Base-by-base conservation (phyloP, 2,113 vertebrate genomes). In the Scopus umbretta region DNA sequence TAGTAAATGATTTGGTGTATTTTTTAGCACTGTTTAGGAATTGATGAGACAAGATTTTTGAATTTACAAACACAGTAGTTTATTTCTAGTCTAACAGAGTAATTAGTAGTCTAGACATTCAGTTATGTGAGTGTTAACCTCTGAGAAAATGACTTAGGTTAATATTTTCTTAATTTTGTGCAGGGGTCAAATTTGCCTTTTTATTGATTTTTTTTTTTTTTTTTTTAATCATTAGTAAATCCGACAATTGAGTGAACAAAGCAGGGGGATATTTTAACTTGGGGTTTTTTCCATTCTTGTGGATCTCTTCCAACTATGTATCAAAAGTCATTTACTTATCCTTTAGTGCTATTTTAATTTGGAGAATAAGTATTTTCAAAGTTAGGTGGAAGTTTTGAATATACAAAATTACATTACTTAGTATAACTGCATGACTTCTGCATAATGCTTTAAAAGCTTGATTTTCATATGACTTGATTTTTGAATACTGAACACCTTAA, bases 241-340 rank as follows among this genome's bases (percentile, higher is more conserved):
- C 34, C 76, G 42, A 11, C 1, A 2, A 58, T 19, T 62, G 22
- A 74, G 11, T 70, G 11, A 80, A 83, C 11, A 84, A 89, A 86
- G 50, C 21, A n/a, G 12, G 8, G 43, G 19, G 29, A 74, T 71
- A 42, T 14, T 26, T 43, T 61, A 17, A n/a, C 13, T 19, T 67
- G 8, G 23, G 22, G 29, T 43, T 20, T 40, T 15, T 47, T 1
- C 1, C 16, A 40, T 79, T 80, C 9, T 36, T 75, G 30, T 0
- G 0, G 3, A 30, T 66, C 34, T 81, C 38, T 75, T 82, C 27
- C 75, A 80, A 55, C 27, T 56, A 14, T 23, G 6, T 58, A 42
- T 63, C 36, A 22, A 18, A 79, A 82, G 42, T 67, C 10, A 53
- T 63, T 80, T 65, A 18, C 11, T 73, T 79, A 42, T 47, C 6